Base-by-base conservation (phyloP, 1,140 invertebrate genomes). In the Pissodes strobi region DNA sequence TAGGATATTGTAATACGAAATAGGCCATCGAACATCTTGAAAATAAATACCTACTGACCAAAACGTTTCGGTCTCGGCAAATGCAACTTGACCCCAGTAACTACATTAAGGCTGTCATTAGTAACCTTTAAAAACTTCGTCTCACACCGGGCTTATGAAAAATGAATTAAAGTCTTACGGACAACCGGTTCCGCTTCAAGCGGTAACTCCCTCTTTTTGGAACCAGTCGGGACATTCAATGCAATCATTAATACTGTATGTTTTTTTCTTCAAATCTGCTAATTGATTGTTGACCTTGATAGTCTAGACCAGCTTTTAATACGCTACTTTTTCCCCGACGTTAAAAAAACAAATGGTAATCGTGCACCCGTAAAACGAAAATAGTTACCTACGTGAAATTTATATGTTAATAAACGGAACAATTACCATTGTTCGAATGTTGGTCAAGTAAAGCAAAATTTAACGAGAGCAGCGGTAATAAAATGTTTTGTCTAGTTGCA, bases 221-320 rank as follows among this genome's bases (percentile, higher is more conserved):
- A 60, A 60, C 57, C 57, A 60, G 57, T 60, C 57, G 3, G 23
- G 13, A 52, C 49, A 27, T 18, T 49, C 25, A 45, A 30, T 60
- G 57, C 57, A 58, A 60, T 39, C 57, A 60, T 60, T 60, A 60
- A 51, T 60, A 39, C 39, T 17, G 39, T 25, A 23, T 57, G 19
- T 34, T 51, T 46, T 39, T 60, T 49, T 57, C 55, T 38, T 45
- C 30, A 60, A 60, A 60, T 60, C 30, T 60, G 57, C 27, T 60
- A 60, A 60, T 60, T 60, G 57, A 60, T 49, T 60, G 30, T 25
- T 17, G 57, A 60, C 57, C 57, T 60, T 60, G 57, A 60, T 60
- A 49, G 57, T 60, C 57, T 60, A 60, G 57, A 60, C 57, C 27
- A n/a, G 23, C 45, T 60, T 60, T 60, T 39, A 60, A 49, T 60